Base-by-base conservation (phyloP, 2,888 invertebrate species). In the Calameuta pallipes region DNA sequence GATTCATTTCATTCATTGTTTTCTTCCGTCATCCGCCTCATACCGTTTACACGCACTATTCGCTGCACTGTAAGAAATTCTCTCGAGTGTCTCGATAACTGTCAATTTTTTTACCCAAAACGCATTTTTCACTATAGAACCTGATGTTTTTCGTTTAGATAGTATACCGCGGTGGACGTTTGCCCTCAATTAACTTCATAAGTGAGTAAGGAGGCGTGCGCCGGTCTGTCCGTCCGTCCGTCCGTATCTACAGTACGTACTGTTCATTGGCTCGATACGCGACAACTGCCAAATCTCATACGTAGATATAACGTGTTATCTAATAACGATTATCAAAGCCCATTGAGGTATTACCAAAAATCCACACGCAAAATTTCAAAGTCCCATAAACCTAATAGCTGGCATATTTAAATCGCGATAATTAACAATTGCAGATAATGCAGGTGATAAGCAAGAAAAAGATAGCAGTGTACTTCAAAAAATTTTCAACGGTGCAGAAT, bases 121-220 rank as follows among this genome's bases (percentile, higher is more conserved):
- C 23, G 56, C 23, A 56, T 56, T 56, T 56, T 56, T 23, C 56
- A 56, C 56, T 23, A 23, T 23, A 1, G 56, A 56, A 23, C 56
- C 35, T 77, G 80, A 91, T 90, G 91, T 91, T 91, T 91, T 91
- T 85, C 82, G 88, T 83, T 84, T 85, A 88, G 91, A 85, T 89
- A 91, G 90, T 91, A 91, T 82, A 81, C 82, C 84, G 85, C 84
- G 83, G 88, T 88, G 88, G 90, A 90, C 91, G 90, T 90, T 91
- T 91, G 91, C 91, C 90, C 91, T 91, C 91, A 91, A 91, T 91
- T 91, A 91, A 91, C 90, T 91, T 89, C 84, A 91, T 90, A 91
- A 91, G 90, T 90, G 90, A 91, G 91, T 91, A 91, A 91, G 90
- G 88, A 91, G 91, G 90, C 91, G 91, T 90, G 89, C 90, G 88